phyloP scores from a whole-genome alignment of 2,888 invertebrate species.

The Ctenicera cuprea region DNA sequence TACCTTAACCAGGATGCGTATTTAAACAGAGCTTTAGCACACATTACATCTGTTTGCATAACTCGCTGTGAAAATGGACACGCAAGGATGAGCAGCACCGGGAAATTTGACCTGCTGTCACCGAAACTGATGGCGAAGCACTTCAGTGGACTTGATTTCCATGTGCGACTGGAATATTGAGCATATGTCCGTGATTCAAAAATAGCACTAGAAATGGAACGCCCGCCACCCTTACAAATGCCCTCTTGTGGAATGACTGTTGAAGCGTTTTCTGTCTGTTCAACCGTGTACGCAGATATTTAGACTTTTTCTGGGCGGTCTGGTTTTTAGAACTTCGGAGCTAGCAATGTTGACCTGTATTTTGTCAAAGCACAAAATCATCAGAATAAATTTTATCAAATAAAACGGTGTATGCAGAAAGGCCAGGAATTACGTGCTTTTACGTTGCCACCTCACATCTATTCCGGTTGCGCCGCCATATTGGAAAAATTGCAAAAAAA shows the following conservation, averaged over 20 bases:
- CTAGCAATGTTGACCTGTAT: too few relatives aligned
- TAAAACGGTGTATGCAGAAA: too few relatives aligned
- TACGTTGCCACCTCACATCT: too few relatives aligned
- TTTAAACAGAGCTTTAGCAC: slow-evolving; percentile 14
- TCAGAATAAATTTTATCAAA: too few relatives aligned
- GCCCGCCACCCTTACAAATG: neutral
- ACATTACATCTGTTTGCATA: slow-evolving; percentile 14
- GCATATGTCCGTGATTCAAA: neutral
- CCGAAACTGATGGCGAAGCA: slow-evolving; percentile 9
- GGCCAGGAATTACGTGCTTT: too few relatives aligned
- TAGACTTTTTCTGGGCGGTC: too few relatives aligned
- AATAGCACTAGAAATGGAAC: neutral
- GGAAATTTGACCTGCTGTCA: slow-evolving; percentile 12
- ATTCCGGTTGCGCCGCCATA: too few relatives aligned
- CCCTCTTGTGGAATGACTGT: neutral
- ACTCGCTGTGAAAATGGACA: slow-evolving; percentile 8
- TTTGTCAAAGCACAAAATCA: too few relatives aligned
- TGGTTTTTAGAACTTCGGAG: too few relatives aligned
- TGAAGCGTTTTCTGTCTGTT: neutral
- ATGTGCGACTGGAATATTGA: neutral
- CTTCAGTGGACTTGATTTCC: slow-evolving; percentile 1
- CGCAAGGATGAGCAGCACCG: neutral
- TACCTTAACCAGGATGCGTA: slow-evolving; percentile 3
- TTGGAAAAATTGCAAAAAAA: too few relatives aligned
- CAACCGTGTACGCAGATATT: too few relatives aligned